Evolutionary conservation across 1,140 invertebrate species (phyloP).

Genomic region (Pseudomyrmex cubaensis): DNA sequence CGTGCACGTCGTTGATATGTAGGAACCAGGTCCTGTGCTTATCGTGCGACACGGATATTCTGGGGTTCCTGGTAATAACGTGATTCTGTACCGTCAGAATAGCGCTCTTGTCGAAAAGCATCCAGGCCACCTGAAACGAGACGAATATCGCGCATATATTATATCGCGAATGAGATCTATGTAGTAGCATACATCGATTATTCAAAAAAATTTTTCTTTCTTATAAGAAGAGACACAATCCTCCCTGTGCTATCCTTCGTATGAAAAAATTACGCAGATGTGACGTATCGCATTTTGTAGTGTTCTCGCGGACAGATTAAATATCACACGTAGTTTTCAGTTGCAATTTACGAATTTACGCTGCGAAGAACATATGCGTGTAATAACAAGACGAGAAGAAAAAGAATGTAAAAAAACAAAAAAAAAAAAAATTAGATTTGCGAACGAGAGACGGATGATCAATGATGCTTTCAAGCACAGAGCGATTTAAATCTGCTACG

Average conservation of each 20-base stretch:
- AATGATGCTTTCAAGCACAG: slow-evolving; percentile 68
- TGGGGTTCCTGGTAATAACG: slow-evolving; percentile 96
- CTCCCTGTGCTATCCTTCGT: too few species aligned
- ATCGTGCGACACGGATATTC: slow-evolving; percentile 95
- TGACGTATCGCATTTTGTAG: too few species aligned
- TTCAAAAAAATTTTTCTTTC: neutral
- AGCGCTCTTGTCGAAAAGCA: slow-evolving; percentile 97
- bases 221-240: too few species aligned
- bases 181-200: slow-evolving; percentile 46
- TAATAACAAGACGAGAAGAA: neutral
- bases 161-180: slow-evolving; percentile 67
- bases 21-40: slow-evolving; percentile 95
- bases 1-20: slow-evolving; percentile 95
- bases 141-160: slow-evolving; percentile 47
- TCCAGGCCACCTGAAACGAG: slow-evolving; percentile 94
- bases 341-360: neutral
- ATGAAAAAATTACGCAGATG: too few species aligned
- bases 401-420: slow-evolving; percentile 21
- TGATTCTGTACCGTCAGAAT: slow-evolving; percentile 96
- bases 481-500: slow-evolving; percentile 66
- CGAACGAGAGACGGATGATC: slow-evolving; percentile 66
- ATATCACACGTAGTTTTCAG: neutral
- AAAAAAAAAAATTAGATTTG: slow-evolving; percentile 50
- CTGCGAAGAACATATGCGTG: neutral
- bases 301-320: too few species aligned